Evolutionary conservation across 2,797 vertebrate genomes (phyloP), one percentile per base, ranked within the genome.

Genomic region (Gymnoscopelus microlampas): DNA sequence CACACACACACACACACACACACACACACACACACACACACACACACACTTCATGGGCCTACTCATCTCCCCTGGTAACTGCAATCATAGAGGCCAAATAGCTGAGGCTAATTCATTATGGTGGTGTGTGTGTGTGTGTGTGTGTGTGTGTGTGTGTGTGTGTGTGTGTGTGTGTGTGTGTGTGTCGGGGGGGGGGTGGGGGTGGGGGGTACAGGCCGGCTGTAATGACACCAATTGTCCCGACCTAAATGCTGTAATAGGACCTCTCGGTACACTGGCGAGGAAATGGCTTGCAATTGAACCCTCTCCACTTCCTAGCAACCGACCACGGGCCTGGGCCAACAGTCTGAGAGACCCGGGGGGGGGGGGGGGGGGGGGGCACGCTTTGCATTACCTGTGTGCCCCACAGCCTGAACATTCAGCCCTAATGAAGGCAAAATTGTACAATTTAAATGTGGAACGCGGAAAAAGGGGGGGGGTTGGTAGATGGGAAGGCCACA

Each of bases 161-260:
- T 35, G 32, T 35, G 32, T 35, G 32, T 35, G 32, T 35, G 32
- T 35, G 32, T 35, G 32, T 35, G 32, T 35, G 32, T 6, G 32
- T 6, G 32, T 35, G 32, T 35, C 2, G 2, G 26, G 2, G 26
- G 5, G 32, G 32, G 32, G 4, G 4, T 4, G 32, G 32, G 32
- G 32, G 32, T 81, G 93, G 93, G 96, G 96, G 96, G 97, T 96
- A 95, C 96, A 93, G 95, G 94, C 95, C 94, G 91, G 93, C 93
- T 94, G 94, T 97, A 98, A 98, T 98, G 95, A 96, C 95, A 95
- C 94, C 95, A 96, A 96, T 96, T 96, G 95, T 94, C 94, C 94
- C 93, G 94, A 95, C 94, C 94, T 96, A 95, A 96, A 96, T 85
- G 94, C 94, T 94, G 95, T 97, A 96, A 96, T 95, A 93, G 95